Conservation (phyloP, 2,888 invertebrate genomes). For the Ochropleura leucogaster region DNA sequence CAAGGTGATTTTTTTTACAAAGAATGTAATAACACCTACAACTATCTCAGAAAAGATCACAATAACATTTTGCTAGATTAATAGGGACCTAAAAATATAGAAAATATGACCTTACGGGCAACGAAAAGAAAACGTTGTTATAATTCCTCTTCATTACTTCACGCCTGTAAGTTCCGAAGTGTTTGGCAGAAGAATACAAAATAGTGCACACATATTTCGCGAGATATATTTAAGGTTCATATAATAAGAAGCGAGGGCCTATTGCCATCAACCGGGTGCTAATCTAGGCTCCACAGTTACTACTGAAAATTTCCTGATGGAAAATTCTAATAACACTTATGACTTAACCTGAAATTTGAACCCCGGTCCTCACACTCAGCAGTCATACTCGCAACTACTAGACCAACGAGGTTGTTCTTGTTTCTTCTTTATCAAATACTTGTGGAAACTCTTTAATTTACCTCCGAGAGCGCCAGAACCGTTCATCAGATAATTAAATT, state of each 20-base stretch:
- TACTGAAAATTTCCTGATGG: background rate
- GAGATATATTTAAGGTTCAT: background rate
- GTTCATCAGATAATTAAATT: conserved; percentile 2
- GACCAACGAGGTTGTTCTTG: background rate
- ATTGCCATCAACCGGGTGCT: background rate
- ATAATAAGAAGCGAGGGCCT: background rate
- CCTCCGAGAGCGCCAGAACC: background rate
- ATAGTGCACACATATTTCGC: background rate
- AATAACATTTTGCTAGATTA: background rate
- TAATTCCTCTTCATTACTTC: background rate
- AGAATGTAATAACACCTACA: no score
- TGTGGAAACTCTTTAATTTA: background rate
- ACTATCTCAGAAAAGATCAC: background rate
- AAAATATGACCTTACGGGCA: background rate
- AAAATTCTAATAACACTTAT: background rate
- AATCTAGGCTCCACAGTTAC: background rate
- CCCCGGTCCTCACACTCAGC: background rate
- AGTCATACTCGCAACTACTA: background rate
- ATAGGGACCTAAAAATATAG: background rate
- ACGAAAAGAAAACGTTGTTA: background rate
- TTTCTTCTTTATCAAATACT: background rate
- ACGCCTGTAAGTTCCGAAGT: no score
- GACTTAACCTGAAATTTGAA: background rate
- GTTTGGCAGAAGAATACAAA: background rate
- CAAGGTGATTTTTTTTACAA: no score